Conservation (phyloP, 2,797 vertebrate genomes). For the Kryptopterus vitreolus region DNA sequence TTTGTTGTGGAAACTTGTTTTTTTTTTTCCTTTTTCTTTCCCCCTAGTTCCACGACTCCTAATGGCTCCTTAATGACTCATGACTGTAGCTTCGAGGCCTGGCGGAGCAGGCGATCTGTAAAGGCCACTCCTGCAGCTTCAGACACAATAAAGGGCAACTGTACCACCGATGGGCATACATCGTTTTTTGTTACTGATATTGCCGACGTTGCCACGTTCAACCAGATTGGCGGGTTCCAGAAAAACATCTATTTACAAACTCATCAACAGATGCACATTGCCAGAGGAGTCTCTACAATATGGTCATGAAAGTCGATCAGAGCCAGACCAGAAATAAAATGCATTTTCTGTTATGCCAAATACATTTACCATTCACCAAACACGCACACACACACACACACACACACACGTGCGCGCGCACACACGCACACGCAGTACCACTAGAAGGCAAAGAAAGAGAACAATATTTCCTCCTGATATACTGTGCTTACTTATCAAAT, state of each 20-base stretch:
- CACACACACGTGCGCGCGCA: not conserved
- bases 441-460: slow-evolving; percentile 23
- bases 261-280: slow-evolving; percentile 50
- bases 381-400: not conserved
- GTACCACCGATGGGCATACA: slow-evolving; percentile 25
- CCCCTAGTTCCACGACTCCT: slow-evolving; percentile 59
- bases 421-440: not conserved
- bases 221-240: slow-evolving; percentile 20
- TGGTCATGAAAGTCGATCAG: slow-evolving; percentile 40
- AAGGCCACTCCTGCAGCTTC: slow-evolving; percentile 58
- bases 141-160: slow-evolving; percentile 3
- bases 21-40: no score
- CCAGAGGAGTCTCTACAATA: slow-evolving; percentile 30
- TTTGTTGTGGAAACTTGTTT: not conserved
- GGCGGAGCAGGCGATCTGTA: slow-evolving; percentile 53
- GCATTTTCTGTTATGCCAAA: slow-evolving; percentile 36
- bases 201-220: slow-evolving; percentile 13
- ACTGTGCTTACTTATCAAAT: slow-evolving; percentile 35
- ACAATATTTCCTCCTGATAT: slow-evolving; percentile 40
- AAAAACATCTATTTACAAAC: slow-evolving; percentile 41
- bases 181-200: slow-evolving; percentile 37
- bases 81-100: slow-evolving; percentile 65
- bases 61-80: slow-evolving; percentile 75
- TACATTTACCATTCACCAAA: slow-evolving; percentile 8
- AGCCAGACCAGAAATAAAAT: slow-evolving; percentile 41